phyloP scores from a whole-genome alignment of 2,113 vertebrate genomes.

The Chloebia gouldiae region DNA sequence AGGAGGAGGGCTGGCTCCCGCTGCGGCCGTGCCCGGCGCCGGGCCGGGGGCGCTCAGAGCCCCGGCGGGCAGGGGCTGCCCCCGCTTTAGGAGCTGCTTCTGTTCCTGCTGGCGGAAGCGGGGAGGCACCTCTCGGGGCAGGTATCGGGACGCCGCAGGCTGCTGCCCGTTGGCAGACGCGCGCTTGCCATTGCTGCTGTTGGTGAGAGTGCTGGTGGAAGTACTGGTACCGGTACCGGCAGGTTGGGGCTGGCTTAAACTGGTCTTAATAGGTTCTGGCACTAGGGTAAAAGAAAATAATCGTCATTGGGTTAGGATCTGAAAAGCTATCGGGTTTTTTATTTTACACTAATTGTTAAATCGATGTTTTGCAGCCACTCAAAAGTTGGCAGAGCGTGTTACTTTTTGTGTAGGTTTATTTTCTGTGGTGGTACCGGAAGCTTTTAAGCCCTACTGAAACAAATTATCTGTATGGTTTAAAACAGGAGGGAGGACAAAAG shows the following conservation, averaged over 20 bases:
- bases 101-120: constrained; percentile 98
- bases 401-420: not conserved
- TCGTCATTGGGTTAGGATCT: not conserved
- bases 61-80: constrained; percentile 89
- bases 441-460: not conserved
- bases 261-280: constrained; percentile 94
- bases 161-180: constrained; percentile 81
- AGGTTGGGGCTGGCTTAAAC: constrained; percentile 88
- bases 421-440: not conserved
- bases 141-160: constrained; percentile 87
- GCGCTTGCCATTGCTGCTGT: constrained; percentile 94
- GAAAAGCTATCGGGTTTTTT: not conserved
- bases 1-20: constrained; percentile 74
- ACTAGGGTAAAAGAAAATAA: constrained; percentile 67
- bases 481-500: not conserved
- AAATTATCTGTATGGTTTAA: not conserved
- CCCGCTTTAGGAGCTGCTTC: constrained; percentile 97
- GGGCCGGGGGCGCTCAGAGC: constrained; percentile 75
- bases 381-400: not conserved
- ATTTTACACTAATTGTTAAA: not conserved
- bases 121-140: constrained; percentile 94
- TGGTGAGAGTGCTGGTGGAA: constrained; percentile 82
- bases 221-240: constrained; percentile 85
- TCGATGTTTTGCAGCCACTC: accelerated
- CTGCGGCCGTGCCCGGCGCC: constrained; percentile 71